phyloP scores from a whole-genome alignment of 2,888 invertebrate species.

The Heliconius erato region DNA sequence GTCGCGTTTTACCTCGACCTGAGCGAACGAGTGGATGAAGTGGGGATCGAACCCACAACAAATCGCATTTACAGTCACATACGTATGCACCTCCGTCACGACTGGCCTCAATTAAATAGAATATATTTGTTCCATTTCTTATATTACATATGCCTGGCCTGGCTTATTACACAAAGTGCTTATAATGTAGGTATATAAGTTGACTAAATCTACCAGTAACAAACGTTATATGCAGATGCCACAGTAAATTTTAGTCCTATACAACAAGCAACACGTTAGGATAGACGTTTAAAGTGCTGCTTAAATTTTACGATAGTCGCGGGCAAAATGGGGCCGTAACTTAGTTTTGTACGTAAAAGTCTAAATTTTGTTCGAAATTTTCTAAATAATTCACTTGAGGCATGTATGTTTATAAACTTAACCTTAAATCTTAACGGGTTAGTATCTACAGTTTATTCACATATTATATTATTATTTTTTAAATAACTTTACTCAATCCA shows the following conservation, averaged over 20 bases:
- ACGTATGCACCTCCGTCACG: too few relatives aligned
- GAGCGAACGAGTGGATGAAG: too few relatives aligned
- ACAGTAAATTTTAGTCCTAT: slow-evolving; percentile 32
- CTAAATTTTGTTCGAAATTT: slow-evolving; percentile 20
- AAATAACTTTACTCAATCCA: too few relatives aligned
- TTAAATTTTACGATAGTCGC: slow-evolving; percentile 36
- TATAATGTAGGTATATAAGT: slow-evolving; percentile 1
- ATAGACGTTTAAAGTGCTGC: slow-evolving; percentile 36
- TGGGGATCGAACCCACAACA: too few relatives aligned
- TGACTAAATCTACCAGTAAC: slow-evolving; percentile 16
- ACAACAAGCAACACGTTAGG: slow-evolving; percentile 33
- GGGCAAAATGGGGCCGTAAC: slow-evolving; percentile 29
- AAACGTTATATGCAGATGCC: slow-evolving; percentile 29
- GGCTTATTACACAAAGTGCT: neutral
- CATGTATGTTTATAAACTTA: slow-evolving; percentile 10
- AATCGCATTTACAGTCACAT: too few relatives aligned
- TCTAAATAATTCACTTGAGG: slow-evolving; percentile 18
- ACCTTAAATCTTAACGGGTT: neutral
- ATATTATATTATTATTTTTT: too few relatives aligned
- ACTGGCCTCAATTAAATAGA: too few relatives aligned
- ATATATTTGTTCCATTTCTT: neutral
- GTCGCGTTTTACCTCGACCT: too few relatives aligned
- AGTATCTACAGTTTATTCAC: too few relatives aligned
- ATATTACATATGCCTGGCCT: neutral
- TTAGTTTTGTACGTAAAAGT: slow-evolving; percentile 28